Evolutionary conservation across 2,888 invertebrate genomes (phyloP).

Genomic region (Drosophila prolongata): DNA sequence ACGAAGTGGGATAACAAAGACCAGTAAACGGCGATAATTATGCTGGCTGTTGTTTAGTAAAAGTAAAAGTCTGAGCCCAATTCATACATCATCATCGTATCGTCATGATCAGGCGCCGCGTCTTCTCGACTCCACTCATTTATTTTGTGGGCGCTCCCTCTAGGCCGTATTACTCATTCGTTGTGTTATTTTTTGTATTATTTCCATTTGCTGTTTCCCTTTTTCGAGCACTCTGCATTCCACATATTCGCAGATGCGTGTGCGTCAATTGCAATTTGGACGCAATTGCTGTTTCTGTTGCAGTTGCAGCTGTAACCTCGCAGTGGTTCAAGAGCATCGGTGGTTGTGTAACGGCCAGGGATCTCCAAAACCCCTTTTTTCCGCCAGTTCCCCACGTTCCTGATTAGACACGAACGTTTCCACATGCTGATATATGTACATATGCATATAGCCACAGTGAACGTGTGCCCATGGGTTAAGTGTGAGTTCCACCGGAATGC

Average conservation of each 20-base stretch:
- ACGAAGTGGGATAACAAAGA: slow-evolving; percentile 34
- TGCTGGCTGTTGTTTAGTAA: slow-evolving; percentile 26
- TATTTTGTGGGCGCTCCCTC: slow-evolving; percentile 37
- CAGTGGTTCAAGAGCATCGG: slow-evolving; percentile 62
- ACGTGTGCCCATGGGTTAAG: slow-evolving; percentile 29
- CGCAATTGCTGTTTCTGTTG: slow-evolving; percentile 28
- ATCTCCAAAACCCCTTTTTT: slow-evolving; percentile 15
- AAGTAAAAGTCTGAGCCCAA: slow-evolving; percentile 37
- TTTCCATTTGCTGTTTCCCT: slow-evolving; percentile 28
- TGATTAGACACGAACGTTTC: slow-evolving; percentile 36
- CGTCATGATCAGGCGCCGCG: slow-evolving; percentile 48
- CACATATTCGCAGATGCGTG: slow-evolving; percentile 48
- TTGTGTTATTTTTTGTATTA: slow-evolving; percentile 47
- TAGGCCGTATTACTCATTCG: slow-evolving; percentile 60
- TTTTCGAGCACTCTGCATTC: slow-evolving; percentile 46
- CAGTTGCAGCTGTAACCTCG: slow-evolving; percentile 48
- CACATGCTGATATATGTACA: slow-evolving; percentile 13
- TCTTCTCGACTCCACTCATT: slow-evolving; percentile 32
- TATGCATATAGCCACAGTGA: slow-evolving; percentile 13
- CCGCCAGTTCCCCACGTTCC: slow-evolving; percentile 29
- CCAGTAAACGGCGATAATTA: slow-evolving; percentile 61
- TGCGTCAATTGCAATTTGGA: slow-evolving; percentile 58
- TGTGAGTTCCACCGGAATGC: slow-evolving; percentile 6
- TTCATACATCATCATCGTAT: slow-evolving; percentile 38
- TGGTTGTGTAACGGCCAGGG: slow-evolving; percentile 30